A percentile compares a stretch with the other conserved stretches of the same genome.
Evolutionary conservation across 2,888 invertebrate species (phyloP).

Genomic region (Microctonus aethiopoides): DNA sequence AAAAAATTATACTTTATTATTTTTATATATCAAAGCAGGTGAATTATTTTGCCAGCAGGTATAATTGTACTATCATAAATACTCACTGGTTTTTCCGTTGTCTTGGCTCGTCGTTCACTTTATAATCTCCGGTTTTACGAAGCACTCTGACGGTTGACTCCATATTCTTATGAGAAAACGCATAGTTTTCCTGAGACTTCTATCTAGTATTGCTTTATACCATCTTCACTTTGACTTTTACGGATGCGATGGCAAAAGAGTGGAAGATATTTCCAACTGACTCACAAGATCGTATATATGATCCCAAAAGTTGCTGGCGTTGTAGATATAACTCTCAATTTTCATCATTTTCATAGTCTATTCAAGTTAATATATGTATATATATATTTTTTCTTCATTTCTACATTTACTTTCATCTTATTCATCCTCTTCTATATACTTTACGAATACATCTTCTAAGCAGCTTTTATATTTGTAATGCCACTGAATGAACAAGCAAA

Average conservation of each 20-base stretch:
- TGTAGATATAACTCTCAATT: neutral
- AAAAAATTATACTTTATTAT: neutral
- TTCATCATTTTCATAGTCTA: neutral
- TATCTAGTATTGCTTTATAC: neutral
- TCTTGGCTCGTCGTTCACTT: conserved; percentile 37
- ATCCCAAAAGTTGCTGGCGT: neutral
- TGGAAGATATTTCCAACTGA: neutral
- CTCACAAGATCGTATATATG: neutral
- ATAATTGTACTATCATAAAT: neutral
- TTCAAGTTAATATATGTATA: neutral
- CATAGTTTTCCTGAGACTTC: neutral
- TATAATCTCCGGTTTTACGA: conserved; percentile 43
- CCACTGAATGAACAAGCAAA: neutral
- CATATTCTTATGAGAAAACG: conserved; percentile 33
- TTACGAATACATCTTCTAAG: neutral
- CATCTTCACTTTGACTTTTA: neutral
- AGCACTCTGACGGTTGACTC: conserved; percentile 30
- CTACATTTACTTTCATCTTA: neutral
- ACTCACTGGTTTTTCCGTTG: neutral
- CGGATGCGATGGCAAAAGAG: neutral
- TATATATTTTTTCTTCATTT: too few species aligned
- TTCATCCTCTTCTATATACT: neutral
- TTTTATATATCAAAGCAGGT: neutral
- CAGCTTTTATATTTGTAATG: neutral
- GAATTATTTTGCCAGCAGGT: neutral